Evolutionary conservation across 2,797 vertebrate species (phyloP).

Genomic region (Pangasius macronema): DNA sequence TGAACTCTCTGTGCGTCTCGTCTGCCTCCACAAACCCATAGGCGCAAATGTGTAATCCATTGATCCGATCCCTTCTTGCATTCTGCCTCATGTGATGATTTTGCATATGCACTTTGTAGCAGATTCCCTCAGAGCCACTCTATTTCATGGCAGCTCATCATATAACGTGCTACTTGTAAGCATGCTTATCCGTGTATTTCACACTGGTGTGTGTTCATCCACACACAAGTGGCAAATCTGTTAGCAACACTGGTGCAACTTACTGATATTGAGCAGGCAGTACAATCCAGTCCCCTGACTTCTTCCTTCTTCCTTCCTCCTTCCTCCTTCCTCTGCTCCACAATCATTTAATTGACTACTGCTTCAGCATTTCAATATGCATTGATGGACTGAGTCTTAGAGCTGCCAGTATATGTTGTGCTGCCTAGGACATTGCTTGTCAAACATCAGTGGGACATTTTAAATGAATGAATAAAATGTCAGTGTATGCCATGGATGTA

Average conservation of each 20-base stretch:
- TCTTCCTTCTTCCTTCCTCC: constrained; percentile 9
- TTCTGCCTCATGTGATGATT: constrained; percentile 48
- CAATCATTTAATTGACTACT: background rate
- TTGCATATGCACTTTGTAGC: constrained; percentile 55
- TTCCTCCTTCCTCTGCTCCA: background rate
- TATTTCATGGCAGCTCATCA: constrained; percentile 72
- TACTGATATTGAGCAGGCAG: constrained; percentile 56
- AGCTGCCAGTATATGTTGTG: constrained; percentile 33
- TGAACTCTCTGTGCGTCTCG: constrained; percentile 11
- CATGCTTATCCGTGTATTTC: constrained; percentile 65
- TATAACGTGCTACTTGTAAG: constrained; percentile 62
- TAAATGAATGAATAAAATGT: background rate
- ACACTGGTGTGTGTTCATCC: constrained; percentile 62
- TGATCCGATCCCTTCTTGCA: constrained; percentile 38
- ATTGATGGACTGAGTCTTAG: constrained; percentile 38
- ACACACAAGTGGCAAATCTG: constrained; percentile 51
- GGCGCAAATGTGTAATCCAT: constrained; percentile 50
- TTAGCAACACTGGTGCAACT: constrained; percentile 62
- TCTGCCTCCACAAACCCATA: constrained; percentile 24
- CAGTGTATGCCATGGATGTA: background rate
- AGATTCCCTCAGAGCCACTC: constrained; percentile 58
- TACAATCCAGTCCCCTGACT: constrained; percentile 58
- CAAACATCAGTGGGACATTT: background rate
- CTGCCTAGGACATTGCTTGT: background rate
- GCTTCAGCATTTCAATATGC: background rate